Conservation (phyloP, 2,113 vertebrate genomes). For the Formicarius rufipectus region DNA sequence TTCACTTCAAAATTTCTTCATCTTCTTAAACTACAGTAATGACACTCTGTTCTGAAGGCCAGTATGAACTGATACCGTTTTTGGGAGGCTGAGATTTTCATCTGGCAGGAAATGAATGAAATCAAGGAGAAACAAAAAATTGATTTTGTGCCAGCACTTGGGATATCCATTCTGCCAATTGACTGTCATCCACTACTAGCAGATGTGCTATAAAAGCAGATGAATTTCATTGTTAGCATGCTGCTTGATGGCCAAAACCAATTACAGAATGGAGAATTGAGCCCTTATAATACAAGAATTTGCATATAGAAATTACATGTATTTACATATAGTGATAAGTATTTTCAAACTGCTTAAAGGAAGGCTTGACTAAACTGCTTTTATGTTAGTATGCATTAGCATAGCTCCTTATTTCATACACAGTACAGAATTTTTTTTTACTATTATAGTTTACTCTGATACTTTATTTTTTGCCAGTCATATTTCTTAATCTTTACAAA, state of each 20-base stretch:
- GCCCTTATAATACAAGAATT: background rate
- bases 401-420: background rate
- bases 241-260: background rate
- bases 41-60: background rate
- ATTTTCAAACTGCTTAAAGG: conserved; percentile 10
- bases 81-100: background rate
- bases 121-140: background rate
- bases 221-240: conserved; percentile 30
- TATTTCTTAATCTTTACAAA: background rate
- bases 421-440: background rate
- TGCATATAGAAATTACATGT: conserved; percentile 21
- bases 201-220: conserved; percentile 53
- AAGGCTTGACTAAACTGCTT: background rate
- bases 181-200: conserved; percentile 31
- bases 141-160: background rate
- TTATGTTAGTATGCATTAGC: background rate
- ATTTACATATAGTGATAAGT: background rate
- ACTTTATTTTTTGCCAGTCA: background rate
- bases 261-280: background rate
- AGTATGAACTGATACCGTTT: background rate
- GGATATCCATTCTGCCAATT: conserved; percentile 14
- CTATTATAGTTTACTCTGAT: background rate
- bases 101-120: conserved; percentile 22
- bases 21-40: background rate
- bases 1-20: conserved; percentile 1